Evolutionary conservation across 1,140 invertebrate genomes (phyloP).

Genomic region (Pteromalus puparum): DNA sequence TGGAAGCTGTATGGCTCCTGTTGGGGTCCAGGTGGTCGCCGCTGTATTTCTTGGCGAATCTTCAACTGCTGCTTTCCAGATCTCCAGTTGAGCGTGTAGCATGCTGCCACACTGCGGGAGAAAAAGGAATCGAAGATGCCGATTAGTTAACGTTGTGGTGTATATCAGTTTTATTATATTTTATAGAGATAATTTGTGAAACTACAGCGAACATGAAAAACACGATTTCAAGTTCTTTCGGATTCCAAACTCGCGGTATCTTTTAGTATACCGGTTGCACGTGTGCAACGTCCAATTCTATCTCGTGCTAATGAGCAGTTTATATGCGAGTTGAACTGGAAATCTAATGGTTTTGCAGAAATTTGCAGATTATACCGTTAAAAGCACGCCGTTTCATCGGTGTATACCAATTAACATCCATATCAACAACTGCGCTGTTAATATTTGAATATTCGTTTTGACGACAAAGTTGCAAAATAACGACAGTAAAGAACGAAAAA

Average conservation of each 20-base stretch:
- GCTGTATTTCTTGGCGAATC: slow-evolving; percentile 72
- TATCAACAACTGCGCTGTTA: too few relatives aligned
- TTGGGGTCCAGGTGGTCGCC: slow-evolving; percentile 70
- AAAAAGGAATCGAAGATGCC: background rate
- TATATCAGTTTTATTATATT: too few relatives aligned
- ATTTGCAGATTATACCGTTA: background rate
- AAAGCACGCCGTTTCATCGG: background rate
- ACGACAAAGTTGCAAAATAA: too few relatives aligned
- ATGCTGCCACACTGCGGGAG: slow-evolving; percentile 85
- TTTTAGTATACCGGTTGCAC: background rate
- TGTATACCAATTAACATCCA: too few relatives aligned
- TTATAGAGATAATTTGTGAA: too few relatives aligned
- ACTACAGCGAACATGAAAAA: too few relatives aligned
- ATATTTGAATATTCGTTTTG: too few relatives aligned
- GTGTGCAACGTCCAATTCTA: background rate
- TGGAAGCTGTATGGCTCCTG: slow-evolving; percentile 66
- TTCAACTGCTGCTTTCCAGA: slow-evolving; percentile 89
- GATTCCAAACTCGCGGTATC: too few relatives aligned
- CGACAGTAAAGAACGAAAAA: too few relatives aligned
- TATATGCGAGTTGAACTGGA: background rate
- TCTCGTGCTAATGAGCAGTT: background rate
- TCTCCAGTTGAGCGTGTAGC: slow-evolving; percentile 91
- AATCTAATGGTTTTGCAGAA: background rate
- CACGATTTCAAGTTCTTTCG: too few relatives aligned
- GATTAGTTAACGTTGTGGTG: too few relatives aligned